Conservation (phyloP, 64 coral and sea anemone species). For the Actinia tenebrosa region DNA sequence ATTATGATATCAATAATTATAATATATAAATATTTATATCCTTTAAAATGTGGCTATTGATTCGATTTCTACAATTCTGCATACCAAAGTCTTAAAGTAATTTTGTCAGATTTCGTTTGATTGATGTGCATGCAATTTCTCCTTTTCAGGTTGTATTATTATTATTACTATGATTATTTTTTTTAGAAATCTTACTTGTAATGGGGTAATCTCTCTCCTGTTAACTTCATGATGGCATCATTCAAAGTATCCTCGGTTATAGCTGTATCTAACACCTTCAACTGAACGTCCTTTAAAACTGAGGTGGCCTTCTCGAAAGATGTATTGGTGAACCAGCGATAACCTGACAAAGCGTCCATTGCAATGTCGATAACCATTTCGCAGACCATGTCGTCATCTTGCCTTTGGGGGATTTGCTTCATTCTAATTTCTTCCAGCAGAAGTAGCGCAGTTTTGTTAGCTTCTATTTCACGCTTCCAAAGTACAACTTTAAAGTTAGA, state of each 20-base stretch:
- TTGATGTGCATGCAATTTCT: too few relatives aligned
- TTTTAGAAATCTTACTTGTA: neutral
- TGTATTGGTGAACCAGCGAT: neutral
- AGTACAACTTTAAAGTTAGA: neutral
- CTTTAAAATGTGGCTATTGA: too few relatives aligned
- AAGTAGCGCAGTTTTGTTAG: neutral
- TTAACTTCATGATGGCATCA: neutral
- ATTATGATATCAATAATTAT: too few relatives aligned
- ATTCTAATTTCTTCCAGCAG: constrained; percentile 16
- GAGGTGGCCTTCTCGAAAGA: neutral
- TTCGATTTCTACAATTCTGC: too few relatives aligned
- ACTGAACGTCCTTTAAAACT: neutral
- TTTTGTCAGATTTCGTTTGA: too few relatives aligned
- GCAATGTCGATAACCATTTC: neutral
- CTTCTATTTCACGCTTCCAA: constrained; percentile 34
- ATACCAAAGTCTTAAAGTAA: too few relatives aligned
- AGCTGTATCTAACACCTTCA: neutral
- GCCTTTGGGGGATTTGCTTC: neutral
- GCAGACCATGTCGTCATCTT: constrained; percentile 14
- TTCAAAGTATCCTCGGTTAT: neutral
- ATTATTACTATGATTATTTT: too few relatives aligned
- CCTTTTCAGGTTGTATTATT: too few relatives aligned
- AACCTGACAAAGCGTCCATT: neutral
- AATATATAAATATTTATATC: too few relatives aligned
- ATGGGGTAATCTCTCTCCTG: neutral